Evolutionary conservation across 2,888 invertebrate species (phyloP).

Genomic region (Caenorhabditis wallacei): DNA sequence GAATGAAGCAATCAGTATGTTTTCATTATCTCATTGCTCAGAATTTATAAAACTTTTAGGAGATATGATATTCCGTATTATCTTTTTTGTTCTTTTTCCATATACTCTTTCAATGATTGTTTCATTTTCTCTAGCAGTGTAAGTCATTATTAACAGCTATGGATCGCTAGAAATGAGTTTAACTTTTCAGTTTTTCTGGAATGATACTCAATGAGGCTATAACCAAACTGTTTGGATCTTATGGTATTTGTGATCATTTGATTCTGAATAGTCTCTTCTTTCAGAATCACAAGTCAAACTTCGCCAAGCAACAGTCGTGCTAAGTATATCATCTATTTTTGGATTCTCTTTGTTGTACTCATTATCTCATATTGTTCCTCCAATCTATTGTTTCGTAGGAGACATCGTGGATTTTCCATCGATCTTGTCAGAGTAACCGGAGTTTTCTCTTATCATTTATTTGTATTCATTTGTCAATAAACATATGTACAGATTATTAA

Average conservation of each 20-base stretch:
- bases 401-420: background rate
- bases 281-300: background rate
- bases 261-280: background rate
- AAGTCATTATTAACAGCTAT: background rate
- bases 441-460: background rate
- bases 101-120: background rate
- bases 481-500: background rate
- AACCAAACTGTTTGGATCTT: background rate
- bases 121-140: slow-evolving; percentile 8
- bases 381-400: background rate
- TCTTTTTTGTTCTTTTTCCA: background rate
- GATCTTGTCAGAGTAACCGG: background rate
- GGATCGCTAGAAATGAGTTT: background rate
- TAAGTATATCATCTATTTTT: slow-evolving; percentile 4
- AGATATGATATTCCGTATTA: background rate
- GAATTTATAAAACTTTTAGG: background rate
- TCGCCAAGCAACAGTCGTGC: background rate
- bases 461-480: background rate
- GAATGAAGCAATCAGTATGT: slow-evolving; percentile 16
- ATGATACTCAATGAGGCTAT: background rate
- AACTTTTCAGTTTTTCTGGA: background rate
- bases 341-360: slow-evolving; percentile 1
- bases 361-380: background rate
- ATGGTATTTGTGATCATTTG: background rate
- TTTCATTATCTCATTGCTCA: background rate